Conservation (phyloP, 2,797 vertebrate genomes). For the Hydrocynus forskahlii region DNA sequence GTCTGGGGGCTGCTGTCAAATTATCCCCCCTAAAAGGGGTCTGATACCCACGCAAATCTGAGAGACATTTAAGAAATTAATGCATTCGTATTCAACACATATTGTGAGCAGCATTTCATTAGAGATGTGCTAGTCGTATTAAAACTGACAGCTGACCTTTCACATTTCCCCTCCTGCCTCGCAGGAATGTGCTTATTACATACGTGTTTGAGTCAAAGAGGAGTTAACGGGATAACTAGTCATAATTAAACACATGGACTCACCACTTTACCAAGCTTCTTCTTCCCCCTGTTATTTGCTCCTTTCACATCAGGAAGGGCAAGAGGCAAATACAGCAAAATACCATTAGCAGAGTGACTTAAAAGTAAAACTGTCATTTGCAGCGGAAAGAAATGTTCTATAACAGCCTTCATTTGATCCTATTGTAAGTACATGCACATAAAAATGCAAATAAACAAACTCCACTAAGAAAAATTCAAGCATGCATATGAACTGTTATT, state of each 20-base stretch:
- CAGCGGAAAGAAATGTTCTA: too few species aligned
- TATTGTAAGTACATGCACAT: too few species aligned
- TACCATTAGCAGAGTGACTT: too few species aligned
- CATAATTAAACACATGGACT: constrained; percentile 80
- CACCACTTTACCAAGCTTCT: constrained; percentile 29
- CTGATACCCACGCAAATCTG: constrained; percentile 79
- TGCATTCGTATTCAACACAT: constrained; percentile 85
- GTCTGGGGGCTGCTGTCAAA: constrained; percentile 89
- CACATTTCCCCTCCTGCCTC: constrained; percentile 72
- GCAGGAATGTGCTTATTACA: constrained; percentile 80
- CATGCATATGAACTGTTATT: too few species aligned
- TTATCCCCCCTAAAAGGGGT: constrained; percentile 84
- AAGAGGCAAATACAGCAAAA: too few species aligned
- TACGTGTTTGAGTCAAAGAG: constrained; percentile 82
- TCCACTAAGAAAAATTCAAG: too few species aligned
- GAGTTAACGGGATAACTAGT: constrained; percentile 84
- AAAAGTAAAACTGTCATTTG: too few species aligned
- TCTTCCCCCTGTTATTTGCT: constrained; percentile 34
- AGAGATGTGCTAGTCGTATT: constrained; percentile 80
- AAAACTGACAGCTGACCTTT: constrained; percentile 89
- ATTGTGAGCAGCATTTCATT: constrained; percentile 83
- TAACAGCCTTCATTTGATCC: too few species aligned
- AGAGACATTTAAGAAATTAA: constrained; percentile 88
- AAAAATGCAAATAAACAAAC: too few species aligned
- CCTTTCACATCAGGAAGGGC: not conserved